Evolutionary conservation across 1,140 invertebrate species (phyloP).

Genomic region (Aphaenogaster floridana): DNA sequence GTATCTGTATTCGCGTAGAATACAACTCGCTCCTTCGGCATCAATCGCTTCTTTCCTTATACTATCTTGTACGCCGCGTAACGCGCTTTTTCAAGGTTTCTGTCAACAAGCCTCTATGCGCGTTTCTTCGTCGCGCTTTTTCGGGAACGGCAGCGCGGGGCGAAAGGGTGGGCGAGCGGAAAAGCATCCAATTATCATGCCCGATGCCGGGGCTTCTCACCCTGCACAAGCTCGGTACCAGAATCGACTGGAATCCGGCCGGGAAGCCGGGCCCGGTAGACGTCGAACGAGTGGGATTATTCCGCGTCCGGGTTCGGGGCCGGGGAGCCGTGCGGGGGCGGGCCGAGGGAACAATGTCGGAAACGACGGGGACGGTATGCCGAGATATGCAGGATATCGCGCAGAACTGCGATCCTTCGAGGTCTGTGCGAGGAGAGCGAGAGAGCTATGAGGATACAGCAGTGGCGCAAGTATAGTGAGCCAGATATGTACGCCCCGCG

Average conservation of each 20-base stretch:
- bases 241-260: slow-evolving; percentile 77
- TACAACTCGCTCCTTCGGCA: neutral
- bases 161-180: slow-evolving; percentile 1
- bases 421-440: slow-evolving; percentile 61
- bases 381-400: slow-evolving; percentile 83
- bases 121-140: slow-evolving; percentile 40
- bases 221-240: slow-evolving; percentile 75
- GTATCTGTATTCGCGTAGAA: neutral
- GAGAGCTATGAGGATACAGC: slow-evolving; percentile 65
- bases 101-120: neutral
- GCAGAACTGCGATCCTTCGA: slow-evolving; percentile 81
- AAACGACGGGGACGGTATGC: slow-evolving; percentile 80
- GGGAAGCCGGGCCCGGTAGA: slow-evolving; percentile 75
- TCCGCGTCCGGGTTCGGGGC: slow-evolving; percentile 63
- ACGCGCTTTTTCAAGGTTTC: slow-evolving; percentile 38
- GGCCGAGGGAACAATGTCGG: slow-evolving; percentile 77
- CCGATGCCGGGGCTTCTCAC: slow-evolving; percentile 62
- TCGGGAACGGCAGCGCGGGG: neutral
- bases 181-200: slow-evolving; percentile 76
- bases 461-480: slow-evolving; percentile 68
- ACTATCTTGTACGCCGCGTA: neutral
- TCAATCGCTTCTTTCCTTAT: neutral
- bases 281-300: slow-evolving; percentile 78
- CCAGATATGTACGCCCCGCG: slow-evolving; percentile 79
- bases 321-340: slow-evolving; percentile 53